These are phyloP conservation scores for Hirudinaria manillensis DNA, from an alignment of 2,888 invertebrate species.

Conservation along the genomic window DNA sequence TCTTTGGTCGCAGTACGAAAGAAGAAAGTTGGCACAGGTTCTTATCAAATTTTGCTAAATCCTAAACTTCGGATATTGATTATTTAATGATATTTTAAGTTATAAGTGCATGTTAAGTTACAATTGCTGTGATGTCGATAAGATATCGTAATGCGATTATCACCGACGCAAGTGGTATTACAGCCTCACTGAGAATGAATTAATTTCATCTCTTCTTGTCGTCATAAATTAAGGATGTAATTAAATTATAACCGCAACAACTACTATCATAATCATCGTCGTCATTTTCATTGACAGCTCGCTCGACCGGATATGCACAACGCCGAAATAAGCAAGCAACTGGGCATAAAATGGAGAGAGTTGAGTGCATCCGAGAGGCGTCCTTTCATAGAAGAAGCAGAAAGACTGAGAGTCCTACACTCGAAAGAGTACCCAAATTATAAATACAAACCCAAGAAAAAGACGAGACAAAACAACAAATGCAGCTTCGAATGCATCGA, in stretches of 20 bases:
- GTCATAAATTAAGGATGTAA: no score
- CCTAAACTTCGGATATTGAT: no score
- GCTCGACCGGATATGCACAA: conserved; percentile 83
- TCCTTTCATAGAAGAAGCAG: conserved; percentile 87
- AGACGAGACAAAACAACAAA: conserved; percentile 38
- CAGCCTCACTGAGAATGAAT: no score
- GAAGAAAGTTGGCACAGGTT: conserved; percentile 88
- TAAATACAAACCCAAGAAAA: conserved; percentile 88
- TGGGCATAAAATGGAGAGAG: conserved; percentile 50
- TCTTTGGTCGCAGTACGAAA: conserved; percentile 97
- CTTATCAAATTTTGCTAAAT: not conserved
- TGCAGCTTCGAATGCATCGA: not conserved
- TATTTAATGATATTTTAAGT: no score
- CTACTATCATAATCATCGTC: not conserved
- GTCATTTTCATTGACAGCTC: not conserved
- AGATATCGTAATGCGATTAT: no score
- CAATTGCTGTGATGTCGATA: no score
- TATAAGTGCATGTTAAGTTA: no score
- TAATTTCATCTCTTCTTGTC: no score
- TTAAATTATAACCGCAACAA: not conserved
- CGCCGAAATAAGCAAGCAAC: conserved; percentile 88
- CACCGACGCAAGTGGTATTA: no score
- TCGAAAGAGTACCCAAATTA: conserved; percentile 94
- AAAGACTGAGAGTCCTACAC: conserved; percentile 80
- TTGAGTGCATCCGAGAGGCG: conserved; percentile 67